Base-by-base conservation (phyloP, 1,140 invertebrate species). In the Rhyacophila brunnea region DNA sequence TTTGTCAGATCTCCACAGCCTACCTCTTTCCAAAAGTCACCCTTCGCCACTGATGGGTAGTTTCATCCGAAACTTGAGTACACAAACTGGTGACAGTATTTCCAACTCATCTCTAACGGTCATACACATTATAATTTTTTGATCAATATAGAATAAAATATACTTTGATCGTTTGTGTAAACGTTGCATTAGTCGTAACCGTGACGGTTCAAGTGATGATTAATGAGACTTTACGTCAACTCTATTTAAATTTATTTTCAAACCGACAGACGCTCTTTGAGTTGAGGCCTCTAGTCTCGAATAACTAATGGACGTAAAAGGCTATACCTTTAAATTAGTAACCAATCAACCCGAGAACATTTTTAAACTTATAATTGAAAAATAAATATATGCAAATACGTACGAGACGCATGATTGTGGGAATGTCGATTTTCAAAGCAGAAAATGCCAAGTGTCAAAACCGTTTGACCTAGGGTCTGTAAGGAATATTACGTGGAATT, bases 281-380 rank as follows among this genome's bases (percentile, higher is more conserved):
- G 23, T 28, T 28, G 43, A 14, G 20, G 15, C 18, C 35, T 48
- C 40, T 45, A 20, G 49, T 15, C 35, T 17, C 40, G 23, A 52
- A 59, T 59, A 59, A 59, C 40, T 59, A 52, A 59, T 59, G 57
- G 42, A 59, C 40, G 40, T 20, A 40, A 7, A 45, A 48, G 23
- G 23, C 6, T 18, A 38, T 36, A 42, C 43, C 34, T 61, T 53
- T 50, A 61, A 61, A 61, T 61, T 61, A 61, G 59, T 61, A 43
- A 55, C 52, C 59, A 42, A 61, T 61, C 59, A 52, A 14, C 51
- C 42, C 51, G 51, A 19, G 28, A 42, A 48, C 43, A 60, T 51
- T 54, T 60, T 60, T 60, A 53, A 44, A 54, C 40, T 61, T 55
- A 44, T 61, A 61, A 61, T 61, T 61, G 59, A 61, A 61, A 61